Conservation (phyloP, 2,113 vertebrate genomes). For the Barbus barbus region DNA sequence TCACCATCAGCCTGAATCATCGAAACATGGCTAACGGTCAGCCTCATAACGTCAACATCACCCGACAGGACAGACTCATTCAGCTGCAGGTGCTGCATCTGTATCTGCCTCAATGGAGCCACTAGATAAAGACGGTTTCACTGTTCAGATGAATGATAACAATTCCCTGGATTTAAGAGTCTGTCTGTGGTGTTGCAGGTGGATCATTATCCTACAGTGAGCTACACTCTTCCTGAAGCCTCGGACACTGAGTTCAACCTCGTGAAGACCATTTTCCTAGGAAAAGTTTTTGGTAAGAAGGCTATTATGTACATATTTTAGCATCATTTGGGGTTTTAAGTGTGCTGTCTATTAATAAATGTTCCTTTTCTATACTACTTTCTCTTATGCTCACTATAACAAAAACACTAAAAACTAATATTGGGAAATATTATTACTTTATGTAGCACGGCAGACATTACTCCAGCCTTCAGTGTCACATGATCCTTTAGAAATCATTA, state of each 20-base stretch:
- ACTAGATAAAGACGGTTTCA: background rate
- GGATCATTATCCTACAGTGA: conserved; percentile 89
- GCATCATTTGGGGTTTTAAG: background rate
- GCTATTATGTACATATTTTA: background rate
- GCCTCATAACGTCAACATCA: conserved; percentile 90
- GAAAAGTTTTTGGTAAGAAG: conserved; percentile 92
- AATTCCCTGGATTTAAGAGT: background rate
- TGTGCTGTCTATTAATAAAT: background rate
- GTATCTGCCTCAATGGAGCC: background rate
- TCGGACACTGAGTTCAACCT: conserved; percentile 87
- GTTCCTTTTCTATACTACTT: background rate
- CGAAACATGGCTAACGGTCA: conserved; percentile 94
- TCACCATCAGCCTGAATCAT: conserved; percentile 84
- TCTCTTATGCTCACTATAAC: no score
- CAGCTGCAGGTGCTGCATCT: conserved; percentile 79
- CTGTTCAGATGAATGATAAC: background rate
- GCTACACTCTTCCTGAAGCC: conserved; percentile 80
- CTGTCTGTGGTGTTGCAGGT: conserved; percentile 74
- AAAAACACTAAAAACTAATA: no score
- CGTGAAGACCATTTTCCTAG: conserved; percentile 93
- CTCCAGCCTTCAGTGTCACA: no score
- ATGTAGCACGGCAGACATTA: no score
- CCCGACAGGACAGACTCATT: conserved; percentile 76
- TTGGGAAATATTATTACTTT: no score
- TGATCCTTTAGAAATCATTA: no score